Base-by-base conservation (phyloP, 2,113 vertebrate genomes). In the Hipposideros armiger region DNA sequence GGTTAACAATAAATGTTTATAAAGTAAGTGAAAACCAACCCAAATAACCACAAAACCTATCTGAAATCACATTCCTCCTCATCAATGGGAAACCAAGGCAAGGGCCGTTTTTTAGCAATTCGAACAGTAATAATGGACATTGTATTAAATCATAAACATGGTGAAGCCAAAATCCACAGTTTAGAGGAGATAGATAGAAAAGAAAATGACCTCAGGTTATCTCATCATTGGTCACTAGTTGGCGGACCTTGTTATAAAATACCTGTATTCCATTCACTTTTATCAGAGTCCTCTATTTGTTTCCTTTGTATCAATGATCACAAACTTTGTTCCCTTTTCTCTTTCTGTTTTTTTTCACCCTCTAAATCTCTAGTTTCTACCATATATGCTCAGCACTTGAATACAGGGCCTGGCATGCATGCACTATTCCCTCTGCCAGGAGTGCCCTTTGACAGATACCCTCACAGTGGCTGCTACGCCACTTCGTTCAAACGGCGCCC, bases 11-110 rank as follows among this genome's bases (percentile, higher is more conserved):
- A 54, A 45, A n/a, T 83, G 52, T 58, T 73, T 47, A 28, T 69
- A 69, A 92, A 72, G 58, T 82, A 90, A 70, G 76, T 69, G 11
- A 78, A 87, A 40, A 52, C 60, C 47, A 52, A 40, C n/a, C 72
- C 70, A 69, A 47, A 45, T 30, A 36, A 32, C 28, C 87, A 36
- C 3, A 64, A 78, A 78, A 17, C 60, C 42, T 86, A 47, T 17
- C 28, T 50, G n/a, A 58, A n/a, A 24, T 76, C 58, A 19, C 32
- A 56, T 78, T 64, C 13, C 76, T 84, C 74, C 19, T 45, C 64
- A 45, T 64, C 30, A 15, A 6, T 45, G 81, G 28, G 45, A 52
- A 54, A 50, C 26, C 74, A 92, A 76, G 52, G 19, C 24, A 56
- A 70, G 40, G 24, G 36, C 11, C 22, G 50, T 66, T 66, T 73